Conservation (phyloP, 2,797 vertebrate species). For the Acanthis flammea region DNA sequence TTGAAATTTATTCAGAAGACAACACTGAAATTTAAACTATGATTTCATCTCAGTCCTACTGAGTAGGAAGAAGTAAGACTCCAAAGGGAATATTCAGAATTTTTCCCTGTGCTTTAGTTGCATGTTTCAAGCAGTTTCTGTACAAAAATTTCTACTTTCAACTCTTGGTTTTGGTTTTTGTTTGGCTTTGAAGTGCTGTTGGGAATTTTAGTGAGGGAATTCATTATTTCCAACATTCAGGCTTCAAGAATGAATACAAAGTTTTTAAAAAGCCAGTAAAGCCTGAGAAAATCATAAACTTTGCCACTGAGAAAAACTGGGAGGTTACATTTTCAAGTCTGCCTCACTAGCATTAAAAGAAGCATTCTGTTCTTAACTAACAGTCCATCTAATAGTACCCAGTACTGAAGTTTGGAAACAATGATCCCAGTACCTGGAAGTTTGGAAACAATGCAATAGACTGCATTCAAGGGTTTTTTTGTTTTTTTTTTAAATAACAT, state of each 20-base stretch:
- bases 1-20: neutral
- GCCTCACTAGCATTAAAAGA: fast-evolving
- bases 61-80: neutral
- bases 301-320: neutral
- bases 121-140: fast-evolving
- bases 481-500: neutral
- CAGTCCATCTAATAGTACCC: neutral
- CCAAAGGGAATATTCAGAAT: neutral
- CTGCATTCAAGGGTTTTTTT: neutral
- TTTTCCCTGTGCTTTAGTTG: neutral
- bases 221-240: neutral
- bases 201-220: neutral
- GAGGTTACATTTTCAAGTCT: neutral
- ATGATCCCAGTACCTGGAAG: neutral
- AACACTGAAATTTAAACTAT: neutral
- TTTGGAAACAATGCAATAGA: neutral
- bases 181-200: neutral
- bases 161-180: neutral
- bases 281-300: neutral
- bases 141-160: neutral
- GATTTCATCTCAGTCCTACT: neutral
- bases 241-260: neutral
- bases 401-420: too few relatives aligned
- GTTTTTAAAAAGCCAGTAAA: neutral
- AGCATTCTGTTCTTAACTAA: neutral